phyloP scores from a whole-genome alignment of 2,113 vertebrate genomes.

The Circaetus cinerascens region DNA sequence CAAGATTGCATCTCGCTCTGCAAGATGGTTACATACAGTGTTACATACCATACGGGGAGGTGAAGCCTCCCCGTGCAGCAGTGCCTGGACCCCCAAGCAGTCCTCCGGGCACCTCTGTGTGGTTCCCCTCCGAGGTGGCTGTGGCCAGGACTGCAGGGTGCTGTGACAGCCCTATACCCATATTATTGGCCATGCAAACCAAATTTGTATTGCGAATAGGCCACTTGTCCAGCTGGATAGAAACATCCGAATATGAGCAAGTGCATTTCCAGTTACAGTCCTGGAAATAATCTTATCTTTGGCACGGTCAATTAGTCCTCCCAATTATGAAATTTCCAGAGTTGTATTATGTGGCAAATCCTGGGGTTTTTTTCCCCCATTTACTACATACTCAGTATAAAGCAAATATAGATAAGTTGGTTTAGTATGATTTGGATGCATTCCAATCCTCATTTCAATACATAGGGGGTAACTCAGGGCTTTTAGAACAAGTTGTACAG shows the following conservation, averaged over 20 bases:
- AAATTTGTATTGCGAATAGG: background rate
- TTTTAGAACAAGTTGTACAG: background rate
- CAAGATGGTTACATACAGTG: accelerated
- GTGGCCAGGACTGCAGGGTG: background rate
- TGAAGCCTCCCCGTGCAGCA: background rate
- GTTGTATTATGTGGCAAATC: background rate
- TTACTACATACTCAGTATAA: background rate
- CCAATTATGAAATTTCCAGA: background rate
- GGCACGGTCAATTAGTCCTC: background rate
- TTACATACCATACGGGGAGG: accelerated
- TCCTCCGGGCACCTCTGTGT: no score
- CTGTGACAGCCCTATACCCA: background rate
- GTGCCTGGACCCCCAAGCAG: background rate
- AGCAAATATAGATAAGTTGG: background rate
- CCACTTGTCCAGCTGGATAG: accelerated
- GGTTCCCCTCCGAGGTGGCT: background rate
- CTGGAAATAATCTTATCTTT: background rate
- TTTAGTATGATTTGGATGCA: background rate
- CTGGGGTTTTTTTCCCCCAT: background rate
- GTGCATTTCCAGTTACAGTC: background rate
- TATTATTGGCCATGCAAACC: no score
- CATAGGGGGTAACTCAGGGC: background rate
- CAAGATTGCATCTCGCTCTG: background rate
- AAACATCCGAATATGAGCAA: background rate
- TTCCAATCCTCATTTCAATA: background rate